Percentiles rank a stretch among this genome's conserved stretches.
Evolutionary conservation across 1,140 invertebrate genomes (phyloP).

Genomic region (Bacillus rossius): DNA sequence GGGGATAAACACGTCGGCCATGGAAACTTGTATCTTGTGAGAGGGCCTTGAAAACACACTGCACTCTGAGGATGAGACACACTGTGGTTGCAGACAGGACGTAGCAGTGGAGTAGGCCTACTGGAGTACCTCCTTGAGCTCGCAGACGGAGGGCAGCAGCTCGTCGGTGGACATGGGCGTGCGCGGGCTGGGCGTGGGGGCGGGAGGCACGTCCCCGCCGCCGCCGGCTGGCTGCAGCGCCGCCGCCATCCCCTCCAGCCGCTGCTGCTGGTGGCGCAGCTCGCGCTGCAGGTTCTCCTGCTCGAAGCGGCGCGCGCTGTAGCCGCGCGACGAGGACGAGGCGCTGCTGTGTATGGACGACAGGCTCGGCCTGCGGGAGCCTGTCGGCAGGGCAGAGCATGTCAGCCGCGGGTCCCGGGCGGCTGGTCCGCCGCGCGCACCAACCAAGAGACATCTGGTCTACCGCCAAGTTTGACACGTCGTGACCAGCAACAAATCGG

Average conservation of each 20-base stretch:
- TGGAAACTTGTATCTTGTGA: no score
- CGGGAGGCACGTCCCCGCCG: conserved; percentile 23
- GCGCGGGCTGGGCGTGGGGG: conserved; percentile 64
- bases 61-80: no score
- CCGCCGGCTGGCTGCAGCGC: background rate
- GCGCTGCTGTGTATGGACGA: conserved; percentile 72
- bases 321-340: conserved; percentile 73
- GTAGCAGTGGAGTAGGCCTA: no score
- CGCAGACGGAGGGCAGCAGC: conserved; percentile 50
- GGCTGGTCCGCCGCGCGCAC: no score
- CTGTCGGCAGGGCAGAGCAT: conserved; percentile 42
- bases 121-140: conserved; percentile 8
- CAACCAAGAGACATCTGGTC: no score
- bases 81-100: no score
- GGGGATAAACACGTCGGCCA: no score
- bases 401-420: no score
- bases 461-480: no score
- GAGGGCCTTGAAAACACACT: no score
- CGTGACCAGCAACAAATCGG: no score
- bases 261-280: conserved; percentile 47
- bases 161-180: conserved; percentile 72
- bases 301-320: conserved; percentile 67
- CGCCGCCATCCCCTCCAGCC: conserved; percentile 25
- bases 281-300: conserved; percentile 71
- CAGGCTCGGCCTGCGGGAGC: conserved; percentile 75